These are phyloP conservation scores for Troilus luridus DNA, from an alignment of 2,888 invertebrate species.

Conservation along the genomic window DNA sequence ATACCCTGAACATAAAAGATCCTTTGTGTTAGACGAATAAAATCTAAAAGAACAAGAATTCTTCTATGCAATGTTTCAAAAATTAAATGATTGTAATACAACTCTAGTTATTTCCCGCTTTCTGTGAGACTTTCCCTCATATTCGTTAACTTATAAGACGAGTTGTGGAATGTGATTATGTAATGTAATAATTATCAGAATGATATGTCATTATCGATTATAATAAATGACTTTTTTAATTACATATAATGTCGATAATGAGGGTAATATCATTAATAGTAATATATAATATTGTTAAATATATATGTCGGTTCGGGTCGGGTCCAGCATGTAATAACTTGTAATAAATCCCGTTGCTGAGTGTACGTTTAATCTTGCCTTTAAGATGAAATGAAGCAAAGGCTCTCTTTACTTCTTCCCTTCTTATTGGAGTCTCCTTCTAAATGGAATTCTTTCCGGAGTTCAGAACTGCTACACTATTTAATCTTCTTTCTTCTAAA, in stretches of 20 bases:
- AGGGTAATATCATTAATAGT: not conserved
- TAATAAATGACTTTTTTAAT: too few species aligned
- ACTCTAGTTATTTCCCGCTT: too few species aligned
- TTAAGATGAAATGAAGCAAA: constrained; percentile 43
- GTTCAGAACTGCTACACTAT: constrained; percentile 25
- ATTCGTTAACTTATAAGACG: too few species aligned
- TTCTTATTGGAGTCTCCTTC: constrained; percentile 33
- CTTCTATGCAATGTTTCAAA: too few species aligned
- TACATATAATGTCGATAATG: not conserved
- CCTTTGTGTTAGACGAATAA: too few species aligned
- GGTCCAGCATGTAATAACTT: not conserved
- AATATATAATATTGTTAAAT: not conserved
- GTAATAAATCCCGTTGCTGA: constrained; percentile 30
- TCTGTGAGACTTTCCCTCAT: too few species aligned
- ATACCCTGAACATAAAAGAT: too few species aligned
- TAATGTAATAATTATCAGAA: too few species aligned
- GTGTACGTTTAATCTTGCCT: constrained; percentile 42
- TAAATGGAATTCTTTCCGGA: constrained; percentile 38
- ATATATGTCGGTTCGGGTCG: not conserved
- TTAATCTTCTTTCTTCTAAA: constrained; percentile 35
- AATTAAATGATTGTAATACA: too few species aligned
- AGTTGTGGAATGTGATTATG: too few species aligned
- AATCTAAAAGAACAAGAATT: too few species aligned
- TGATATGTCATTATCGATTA: too few species aligned
- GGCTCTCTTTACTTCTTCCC: constrained; percentile 26